Conservation (phyloP, 2,797 vertebrate genomes). For the Enoplosus armatus region DNA sequence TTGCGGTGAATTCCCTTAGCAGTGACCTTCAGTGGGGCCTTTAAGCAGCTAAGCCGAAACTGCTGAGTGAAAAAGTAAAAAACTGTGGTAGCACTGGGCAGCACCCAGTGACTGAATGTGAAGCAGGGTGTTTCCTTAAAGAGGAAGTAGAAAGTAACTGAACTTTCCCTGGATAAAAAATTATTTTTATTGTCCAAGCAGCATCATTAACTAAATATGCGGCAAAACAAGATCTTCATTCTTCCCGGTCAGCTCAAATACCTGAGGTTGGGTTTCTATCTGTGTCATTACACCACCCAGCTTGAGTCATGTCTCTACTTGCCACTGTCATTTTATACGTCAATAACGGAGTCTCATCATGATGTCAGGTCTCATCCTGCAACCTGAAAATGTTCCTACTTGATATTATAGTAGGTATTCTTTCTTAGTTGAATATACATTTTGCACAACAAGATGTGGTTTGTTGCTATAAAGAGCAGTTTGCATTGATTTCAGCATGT, state of each 20-base stretch:
- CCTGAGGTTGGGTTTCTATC: not conserved
- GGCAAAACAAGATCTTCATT: not conserved
- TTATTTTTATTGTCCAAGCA: not conserved
- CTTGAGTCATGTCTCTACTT: not conserved
- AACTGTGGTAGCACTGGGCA: not conserved
- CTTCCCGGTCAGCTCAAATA: not conserved
- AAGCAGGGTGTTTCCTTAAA: not conserved
- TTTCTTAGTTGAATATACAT: not conserved
- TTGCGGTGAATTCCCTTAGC: not conserved
- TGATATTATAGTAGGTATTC: too few relatives aligned
- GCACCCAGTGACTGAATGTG: not conserved
- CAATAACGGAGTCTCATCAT: not conserved
- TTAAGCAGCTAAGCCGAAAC: too few relatives aligned
- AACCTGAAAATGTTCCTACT: not conserved
- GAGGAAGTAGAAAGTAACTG: not conserved
- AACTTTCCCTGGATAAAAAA: not conserved
- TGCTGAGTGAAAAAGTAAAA: not conserved
- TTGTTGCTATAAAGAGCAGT: not conserved
- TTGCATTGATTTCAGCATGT: not conserved
- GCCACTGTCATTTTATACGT: not conserved
- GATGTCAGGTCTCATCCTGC: not conserved
- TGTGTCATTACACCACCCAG: not conserved
- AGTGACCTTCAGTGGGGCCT: not conserved
- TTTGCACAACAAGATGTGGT: not conserved
- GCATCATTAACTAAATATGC: not conserved